phyloP scores from a whole-genome alignment of 2,888 invertebrate genomes.

The Campoletis raptor region DNA sequence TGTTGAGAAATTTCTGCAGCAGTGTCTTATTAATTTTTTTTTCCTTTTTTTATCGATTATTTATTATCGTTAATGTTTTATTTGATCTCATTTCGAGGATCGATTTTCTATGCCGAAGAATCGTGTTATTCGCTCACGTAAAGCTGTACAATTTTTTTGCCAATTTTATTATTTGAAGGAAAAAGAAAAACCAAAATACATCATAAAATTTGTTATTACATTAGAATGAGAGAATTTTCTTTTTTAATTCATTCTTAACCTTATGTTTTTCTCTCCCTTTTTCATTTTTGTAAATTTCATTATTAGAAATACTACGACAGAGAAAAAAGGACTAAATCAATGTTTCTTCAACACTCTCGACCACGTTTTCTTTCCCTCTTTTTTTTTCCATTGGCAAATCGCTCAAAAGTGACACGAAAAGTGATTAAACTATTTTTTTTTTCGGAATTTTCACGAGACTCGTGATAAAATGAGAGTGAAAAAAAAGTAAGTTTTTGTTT shows the following conservation, averaged over 20 bases:
- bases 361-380: neutral
- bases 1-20: neutral
- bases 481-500: neutral
- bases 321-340: neutral
- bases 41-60: neutral
- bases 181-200: slow-evolving; percentile 6
- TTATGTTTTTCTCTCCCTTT: neutral
- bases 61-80: neutral
- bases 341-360: neutral
- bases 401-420: slow-evolving; percentile 29
- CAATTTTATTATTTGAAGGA: slow-evolving; percentile 43
- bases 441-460: slow-evolving; percentile 7
- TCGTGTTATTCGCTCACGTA: slow-evolving; percentile 55
- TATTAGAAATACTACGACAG: neutral
- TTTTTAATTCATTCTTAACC: neutral
- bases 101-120: slow-evolving; percentile 17
- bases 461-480: neutral
- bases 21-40: neutral
- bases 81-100: slow-evolving; percentile 10
- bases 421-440: slow-evolving; percentile 5
- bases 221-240: neutral
- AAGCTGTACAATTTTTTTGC: slow-evolving; percentile 57
- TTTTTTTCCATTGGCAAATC: neutral
- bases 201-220: neutral
- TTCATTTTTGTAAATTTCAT: neutral